Conservation (phyloP, 1,140 invertebrate genomes). For the Drosophila pruinosa region DNA sequence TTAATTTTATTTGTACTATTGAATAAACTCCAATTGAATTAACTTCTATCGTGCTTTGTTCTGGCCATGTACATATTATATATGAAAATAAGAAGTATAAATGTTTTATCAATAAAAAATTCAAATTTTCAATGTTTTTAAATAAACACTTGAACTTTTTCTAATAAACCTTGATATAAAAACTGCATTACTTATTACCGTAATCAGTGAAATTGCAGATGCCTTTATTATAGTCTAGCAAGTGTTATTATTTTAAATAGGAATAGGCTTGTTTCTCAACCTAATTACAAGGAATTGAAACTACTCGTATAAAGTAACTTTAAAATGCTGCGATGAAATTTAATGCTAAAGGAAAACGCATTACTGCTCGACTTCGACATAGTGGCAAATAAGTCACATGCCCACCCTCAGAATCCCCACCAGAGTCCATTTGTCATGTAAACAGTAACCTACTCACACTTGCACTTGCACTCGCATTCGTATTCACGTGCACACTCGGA, state of each 20-base stretch:
- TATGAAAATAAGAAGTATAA: too few species aligned
- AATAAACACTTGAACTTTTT: background rate
- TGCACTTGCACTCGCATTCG: background rate
- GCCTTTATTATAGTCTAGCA: conserved; percentile 34
- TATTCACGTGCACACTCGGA: background rate
- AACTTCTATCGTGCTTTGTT: background rate
- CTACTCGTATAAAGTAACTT: conserved; percentile 36
- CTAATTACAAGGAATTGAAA: conserved; percentile 33
- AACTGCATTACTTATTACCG: background rate
- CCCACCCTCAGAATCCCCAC: conserved; percentile 21
- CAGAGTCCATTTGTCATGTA: conserved; percentile 44
- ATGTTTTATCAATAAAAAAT: too few species aligned
- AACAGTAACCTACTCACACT: conserved; percentile 7
- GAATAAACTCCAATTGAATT: background rate
- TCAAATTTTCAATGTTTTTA: too few species aligned
- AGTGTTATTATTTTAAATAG: conserved; percentile 33
- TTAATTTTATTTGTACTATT: too few species aligned
- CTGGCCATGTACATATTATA: too few species aligned
- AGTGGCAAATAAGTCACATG: conserved; percentile 46
- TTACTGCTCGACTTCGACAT: conserved; percentile 35
- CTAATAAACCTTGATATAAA: background rate
- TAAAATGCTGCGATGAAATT: conserved; percentile 54
- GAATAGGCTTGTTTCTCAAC: background rate
- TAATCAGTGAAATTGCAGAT: background rate
- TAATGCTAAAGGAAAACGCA: conserved; percentile 55